Base-by-base conservation (phyloP, 2,113 vertebrate genomes). In the Pholis gunnellus region DNA sequence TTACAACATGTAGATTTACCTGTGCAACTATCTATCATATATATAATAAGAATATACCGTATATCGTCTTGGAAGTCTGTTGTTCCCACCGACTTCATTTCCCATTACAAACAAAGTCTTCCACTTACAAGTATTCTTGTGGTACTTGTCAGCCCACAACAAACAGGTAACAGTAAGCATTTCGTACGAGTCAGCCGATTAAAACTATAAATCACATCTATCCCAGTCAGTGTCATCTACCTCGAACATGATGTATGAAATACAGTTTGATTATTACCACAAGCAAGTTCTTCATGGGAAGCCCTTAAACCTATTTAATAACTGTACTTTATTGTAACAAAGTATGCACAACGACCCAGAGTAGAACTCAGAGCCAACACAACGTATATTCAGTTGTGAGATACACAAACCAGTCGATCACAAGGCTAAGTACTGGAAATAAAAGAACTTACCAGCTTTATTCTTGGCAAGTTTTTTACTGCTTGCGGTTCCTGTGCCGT, bases 381-480 rank as follows among this genome's bases (percentile, higher is more conserved):
- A 11, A 9, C 27, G 38, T 18, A 29, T 44, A 7, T 22, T 9
- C 8, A 64, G 14, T 20, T 42, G 40, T 5, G n/a, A 13, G 5
- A 56, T 27, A 36, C 14, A 54, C 22, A 20, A 36, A 25, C 0
- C 4, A 61, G 40, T 6, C 25, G 0, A 82, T 66, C 20, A 18
- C 31, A 52, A 27, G 18, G 14, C n/a, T 27, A 31, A 69, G 34
- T n/a, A 52, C 6, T 27, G 4, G 29, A 61, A 86, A 61, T 34
- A 52, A 57, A 72, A 66, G 0, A 36, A 63, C 54, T 89, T 98
- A 99, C 98, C 98, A 96, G 98, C 98, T 98, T 99, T 99, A 96
- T 99, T 99, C 96, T 99, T 99, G 88, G 98, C 98, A 87, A 99
- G 97, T 95, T 99, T 99, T 96, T 99, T 99, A 96, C 98, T 99